A percentile compares a stretch with the other conserved stretches of the same genome.
phyloP scores from a whole-genome alignment of 1,140 invertebrate genomes.

The Gonioctena quinquepunctata region DNA sequence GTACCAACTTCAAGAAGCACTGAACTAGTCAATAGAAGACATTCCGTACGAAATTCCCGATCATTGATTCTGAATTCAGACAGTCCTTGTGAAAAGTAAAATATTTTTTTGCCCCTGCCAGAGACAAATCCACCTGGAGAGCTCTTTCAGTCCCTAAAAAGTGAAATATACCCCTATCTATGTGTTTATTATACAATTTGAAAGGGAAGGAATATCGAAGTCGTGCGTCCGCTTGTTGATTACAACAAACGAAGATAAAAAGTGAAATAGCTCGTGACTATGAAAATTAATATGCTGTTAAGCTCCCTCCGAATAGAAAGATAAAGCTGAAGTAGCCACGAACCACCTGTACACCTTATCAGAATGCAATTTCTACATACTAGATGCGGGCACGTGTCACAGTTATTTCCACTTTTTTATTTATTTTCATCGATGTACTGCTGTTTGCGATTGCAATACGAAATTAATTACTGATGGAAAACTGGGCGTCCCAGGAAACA shows the following conservation, averaged over 20 bases:
- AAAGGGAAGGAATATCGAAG: neutral
- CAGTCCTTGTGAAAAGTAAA: too few relatives aligned
- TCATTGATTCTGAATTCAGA: too few relatives aligned
- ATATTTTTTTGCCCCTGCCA: too few relatives aligned
- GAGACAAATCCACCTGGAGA: too few relatives aligned
- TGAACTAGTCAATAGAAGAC: too few relatives aligned
- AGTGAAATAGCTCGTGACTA: neutral
- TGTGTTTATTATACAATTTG: neutral
- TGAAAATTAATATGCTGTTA: slow-evolving; percentile 16
- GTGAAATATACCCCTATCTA: neutral
- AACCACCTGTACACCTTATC: slow-evolving; percentile 18
- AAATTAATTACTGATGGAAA: too few relatives aligned
- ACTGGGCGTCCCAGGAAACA: too few relatives aligned
- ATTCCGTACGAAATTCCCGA: too few relatives aligned
- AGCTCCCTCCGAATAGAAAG: slow-evolving; percentile 13
- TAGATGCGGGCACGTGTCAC: slow-evolving; percentile 18
- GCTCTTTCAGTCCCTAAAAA: too few relatives aligned
- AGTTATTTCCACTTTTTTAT: slow-evolving; percentile 14
- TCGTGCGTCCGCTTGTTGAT: neutral
- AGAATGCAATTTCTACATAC: slow-evolving; percentile 19
- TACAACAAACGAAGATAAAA: neutral
- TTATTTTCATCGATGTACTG: neutral
- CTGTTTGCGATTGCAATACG: slow-evolving; percentile 1
- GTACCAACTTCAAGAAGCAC: too few relatives aligned
- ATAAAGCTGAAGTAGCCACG: slow-evolving; percentile 14